Evolutionary conservation across 2,888 invertebrate species (phyloP).

Genomic region (Enchytraeus crypticus): DNA sequence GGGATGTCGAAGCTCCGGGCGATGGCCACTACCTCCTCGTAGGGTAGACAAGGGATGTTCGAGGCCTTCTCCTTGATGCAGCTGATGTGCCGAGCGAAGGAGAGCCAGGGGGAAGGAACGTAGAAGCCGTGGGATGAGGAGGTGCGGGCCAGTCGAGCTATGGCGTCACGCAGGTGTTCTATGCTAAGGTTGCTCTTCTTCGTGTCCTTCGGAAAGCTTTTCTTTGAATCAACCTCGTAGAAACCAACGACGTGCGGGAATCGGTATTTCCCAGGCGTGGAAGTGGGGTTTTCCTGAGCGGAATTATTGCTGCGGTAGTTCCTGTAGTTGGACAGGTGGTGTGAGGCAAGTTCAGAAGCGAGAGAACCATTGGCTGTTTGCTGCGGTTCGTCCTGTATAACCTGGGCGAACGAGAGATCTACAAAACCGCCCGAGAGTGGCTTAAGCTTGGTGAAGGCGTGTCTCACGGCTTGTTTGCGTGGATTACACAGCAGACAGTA

Average conservation of each 20-base stretch:
- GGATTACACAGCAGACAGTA: not conserved
- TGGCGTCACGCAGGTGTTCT: not conserved
- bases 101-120: not conserved
- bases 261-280: conserved; percentile 3
- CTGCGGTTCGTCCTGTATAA: too few relatives aligned
- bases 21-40: conserved; percentile 25
- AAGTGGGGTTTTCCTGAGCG: too few relatives aligned
- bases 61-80: conserved; percentile 2
- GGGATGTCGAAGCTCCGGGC: conserved; percentile 27
- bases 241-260: conserved; percentile 28
- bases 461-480: not conserved
- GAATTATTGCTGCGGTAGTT: too few relatives aligned
- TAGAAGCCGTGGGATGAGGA: not conserved
- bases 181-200: not conserved
- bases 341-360: too few relatives aligned
- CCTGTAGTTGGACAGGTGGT: too few relatives aligned
- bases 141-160: not conserved
- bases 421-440: not conserved
- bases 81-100: not conserved
- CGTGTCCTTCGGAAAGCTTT: conserved; percentile 19
- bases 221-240: conserved; percentile 27
- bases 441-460: not conserved
- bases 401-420: not conserved
- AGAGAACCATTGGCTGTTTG: too few relatives aligned
- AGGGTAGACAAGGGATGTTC: conserved; percentile 24